Percentiles rank a stretch among this genome's conserved stretches.
Evolutionary conservation across 2,888 invertebrate genomes (phyloP).

Genomic region (Oegoconia quadripuncta): DNA sequence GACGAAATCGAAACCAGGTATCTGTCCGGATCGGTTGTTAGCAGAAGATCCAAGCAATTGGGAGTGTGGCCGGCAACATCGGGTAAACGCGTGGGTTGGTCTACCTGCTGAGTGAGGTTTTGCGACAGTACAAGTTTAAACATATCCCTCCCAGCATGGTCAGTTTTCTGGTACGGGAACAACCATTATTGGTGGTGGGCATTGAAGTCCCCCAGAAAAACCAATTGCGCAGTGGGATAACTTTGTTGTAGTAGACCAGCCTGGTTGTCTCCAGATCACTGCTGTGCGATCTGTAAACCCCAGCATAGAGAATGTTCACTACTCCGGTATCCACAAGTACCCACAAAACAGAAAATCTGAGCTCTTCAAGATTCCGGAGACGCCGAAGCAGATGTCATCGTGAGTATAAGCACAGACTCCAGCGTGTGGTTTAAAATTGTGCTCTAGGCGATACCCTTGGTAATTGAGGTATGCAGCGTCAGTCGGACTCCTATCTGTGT

Average conservation of each 20-base stretch:
- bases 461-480: too few species aligned
- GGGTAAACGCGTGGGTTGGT: conserved; percentile 8
- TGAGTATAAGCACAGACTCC: too few species aligned
- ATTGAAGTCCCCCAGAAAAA: too few species aligned
- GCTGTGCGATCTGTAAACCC: conserved; percentile 12
- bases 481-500: too few species aligned
- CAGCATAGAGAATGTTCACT: conserved; percentile 2
- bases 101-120: conserved; percentile 11
- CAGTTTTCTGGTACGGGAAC: conserved; percentile 6
- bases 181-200: too few species aligned
- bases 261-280: conserved; percentile 10
- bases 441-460: too few species aligned
- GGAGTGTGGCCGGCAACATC: conserved; percentile 15
- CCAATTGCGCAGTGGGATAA: conserved; percentile 7
- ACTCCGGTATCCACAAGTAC: conserved; percentile 7
- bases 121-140: conserved; percentile 9
- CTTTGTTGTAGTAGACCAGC: conserved; percentile 9
- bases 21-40: too few species aligned
- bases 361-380: neutral
- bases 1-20: too few species aligned
- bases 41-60: too few species aligned
- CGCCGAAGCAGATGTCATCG: conserved; percentile 1
- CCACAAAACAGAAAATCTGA: neutral
- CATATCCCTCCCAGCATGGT: conserved; percentile 13
- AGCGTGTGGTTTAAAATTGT: too few species aligned